Evolutionary conservation across 1,140 invertebrate genomes (phyloP).

Genomic region (Heliconius congener): DNA sequence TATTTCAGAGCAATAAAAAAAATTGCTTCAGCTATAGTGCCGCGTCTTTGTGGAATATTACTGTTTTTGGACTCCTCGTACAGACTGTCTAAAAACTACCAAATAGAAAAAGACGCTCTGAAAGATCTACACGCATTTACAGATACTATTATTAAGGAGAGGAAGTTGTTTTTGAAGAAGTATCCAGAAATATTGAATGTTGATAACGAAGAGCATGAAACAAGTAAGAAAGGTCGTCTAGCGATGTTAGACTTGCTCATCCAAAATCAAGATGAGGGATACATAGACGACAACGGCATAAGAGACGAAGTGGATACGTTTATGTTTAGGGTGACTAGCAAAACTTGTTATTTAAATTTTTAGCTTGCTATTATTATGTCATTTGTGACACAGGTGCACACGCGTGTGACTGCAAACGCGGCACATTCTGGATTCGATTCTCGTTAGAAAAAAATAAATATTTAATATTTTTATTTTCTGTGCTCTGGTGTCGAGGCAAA

Average conservation of each 20-base stretch:
- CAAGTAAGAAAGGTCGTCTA: constrained; percentile 19
- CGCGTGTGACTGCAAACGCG: too few species aligned
- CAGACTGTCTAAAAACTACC: not conserved
- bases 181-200: constrained; percentile 17
- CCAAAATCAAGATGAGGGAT: constrained; percentile 22
- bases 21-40: constrained; percentile 4
- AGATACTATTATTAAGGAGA: constrained; percentile 11
- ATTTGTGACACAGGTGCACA: too few species aligned
- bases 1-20: constrained; percentile 25
- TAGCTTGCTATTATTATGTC: not conserved
- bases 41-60: not conserved
- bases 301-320: constrained; percentile 23
- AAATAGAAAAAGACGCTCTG: constrained; percentile 4
- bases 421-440: too few species aligned
- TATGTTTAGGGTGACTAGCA: constrained; percentile 25
- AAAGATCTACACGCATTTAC: constrained; percentile 23
- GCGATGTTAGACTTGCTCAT: constrained; percentile 30
- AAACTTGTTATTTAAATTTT: not conserved
- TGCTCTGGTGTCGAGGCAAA: too few species aligned
- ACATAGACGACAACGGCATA: constrained; percentile 16
- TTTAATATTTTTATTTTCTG: too few species aligned
- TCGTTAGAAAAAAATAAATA: too few species aligned
- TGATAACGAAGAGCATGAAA: not conserved
- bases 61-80: constrained; percentile 11
- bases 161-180: constrained; percentile 17